phyloP scores from a whole-genome alignment of 2,888 invertebrate genomes.

The Cerastis rubricosa region DNA sequence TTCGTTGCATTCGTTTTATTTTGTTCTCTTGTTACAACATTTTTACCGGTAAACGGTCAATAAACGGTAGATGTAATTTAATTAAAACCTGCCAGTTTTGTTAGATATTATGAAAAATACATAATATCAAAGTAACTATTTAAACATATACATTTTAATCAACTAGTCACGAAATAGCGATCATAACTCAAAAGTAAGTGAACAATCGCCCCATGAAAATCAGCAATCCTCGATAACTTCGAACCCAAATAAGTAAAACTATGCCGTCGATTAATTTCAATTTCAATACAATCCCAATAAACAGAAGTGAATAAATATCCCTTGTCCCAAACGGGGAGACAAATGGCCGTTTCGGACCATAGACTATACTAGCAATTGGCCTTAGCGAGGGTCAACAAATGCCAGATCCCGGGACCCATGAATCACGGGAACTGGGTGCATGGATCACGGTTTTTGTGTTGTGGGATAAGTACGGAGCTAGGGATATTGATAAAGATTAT shows the following conservation, averaged over 20 bases:
- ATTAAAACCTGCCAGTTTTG: neutral
- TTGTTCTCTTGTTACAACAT: too few relatives aligned
- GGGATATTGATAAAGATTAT: neutral
- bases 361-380: slow-evolving; percentile 62
- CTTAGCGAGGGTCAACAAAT: slow-evolving; percentile 60
- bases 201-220: slow-evolving; percentile 1
- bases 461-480: neutral
- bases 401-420: slow-evolving; percentile 47
- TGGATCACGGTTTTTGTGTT: slow-evolving; percentile 30
- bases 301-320: slow-evolving; percentile 62
- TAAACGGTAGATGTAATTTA: neutral
- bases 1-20: slow-evolving; percentile 8
- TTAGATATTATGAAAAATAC: neutral
- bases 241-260: slow-evolving; percentile 27
- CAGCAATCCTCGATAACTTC: slow-evolving; percentile 6
- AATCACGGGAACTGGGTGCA: slow-evolving; percentile 47
- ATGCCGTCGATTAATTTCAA: slow-evolving; percentile 65
- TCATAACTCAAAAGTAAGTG: slow-evolving; percentile 15
- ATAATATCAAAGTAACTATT: neutral
- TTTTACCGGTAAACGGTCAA: neutral
- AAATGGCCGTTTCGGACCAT: slow-evolving; percentile 63
- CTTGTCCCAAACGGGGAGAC: slow-evolving; percentile 60
- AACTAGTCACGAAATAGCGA: neutral
- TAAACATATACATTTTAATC: neutral
- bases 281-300: slow-evolving; percentile 57